phyloP scores from a whole-genome alignment of 2,113 vertebrate genomes.

The Stigmatopora nigra region DNA sequence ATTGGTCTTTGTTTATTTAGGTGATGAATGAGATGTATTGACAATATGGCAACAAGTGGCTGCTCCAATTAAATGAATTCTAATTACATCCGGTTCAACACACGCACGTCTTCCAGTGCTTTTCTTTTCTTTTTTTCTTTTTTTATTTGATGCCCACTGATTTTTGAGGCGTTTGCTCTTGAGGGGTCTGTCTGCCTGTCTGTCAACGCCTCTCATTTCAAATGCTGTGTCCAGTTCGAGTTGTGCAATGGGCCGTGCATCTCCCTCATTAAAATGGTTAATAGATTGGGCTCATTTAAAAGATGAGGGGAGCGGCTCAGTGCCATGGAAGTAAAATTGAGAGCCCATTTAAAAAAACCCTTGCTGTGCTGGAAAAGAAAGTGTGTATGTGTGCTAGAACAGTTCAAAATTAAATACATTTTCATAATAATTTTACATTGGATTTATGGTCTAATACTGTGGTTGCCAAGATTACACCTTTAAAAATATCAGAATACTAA shows the following conservation, averaged over 20 bases:
- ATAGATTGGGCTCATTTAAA: slow-evolving; percentile 77
- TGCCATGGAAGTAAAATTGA: slow-evolving; percentile 59
- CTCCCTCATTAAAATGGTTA: slow-evolving; percentile 74
- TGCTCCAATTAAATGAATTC: background rate
- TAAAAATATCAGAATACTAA: too few species aligned
- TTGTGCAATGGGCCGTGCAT: slow-evolving; percentile 68
- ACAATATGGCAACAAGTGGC: background rate
- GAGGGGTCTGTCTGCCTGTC: slow-evolving; percentile 27
- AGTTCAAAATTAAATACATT: too few species aligned
- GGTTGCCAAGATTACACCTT: too few species aligned
- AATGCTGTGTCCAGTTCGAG: slow-evolving; percentile 55
- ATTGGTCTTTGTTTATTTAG: background rate
- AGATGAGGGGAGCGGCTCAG: slow-evolving; percentile 67
- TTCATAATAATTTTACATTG: too few species aligned
- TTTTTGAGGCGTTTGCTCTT: background rate
- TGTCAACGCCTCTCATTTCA: slow-evolving; percentile 69
- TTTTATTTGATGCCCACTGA: background rate
- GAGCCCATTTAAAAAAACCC: slow-evolving; percentile 68
- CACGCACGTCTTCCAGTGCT: background rate
- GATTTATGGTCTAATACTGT: too few species aligned
- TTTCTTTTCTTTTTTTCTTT: background rate
- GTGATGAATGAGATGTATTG: background rate
- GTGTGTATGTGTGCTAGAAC: background rate
- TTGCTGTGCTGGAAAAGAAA: slow-evolving; percentile 47
- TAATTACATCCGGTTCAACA: background rate